Conservation (phyloP, 1,140 invertebrate genomes). For the Pectinophora gossypiella region DNA sequence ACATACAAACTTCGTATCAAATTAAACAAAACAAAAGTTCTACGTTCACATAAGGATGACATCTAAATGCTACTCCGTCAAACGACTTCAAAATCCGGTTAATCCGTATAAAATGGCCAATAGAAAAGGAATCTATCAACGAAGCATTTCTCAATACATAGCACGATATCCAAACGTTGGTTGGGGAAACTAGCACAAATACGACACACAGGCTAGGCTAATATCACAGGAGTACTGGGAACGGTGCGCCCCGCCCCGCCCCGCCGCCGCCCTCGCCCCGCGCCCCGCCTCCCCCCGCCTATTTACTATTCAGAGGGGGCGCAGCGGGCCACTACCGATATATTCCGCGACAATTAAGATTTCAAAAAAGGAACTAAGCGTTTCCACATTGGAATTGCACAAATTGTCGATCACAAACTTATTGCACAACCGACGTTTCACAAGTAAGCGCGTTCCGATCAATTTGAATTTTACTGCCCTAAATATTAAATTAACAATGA, state of each 20-base stretch:
- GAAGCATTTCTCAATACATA: constrained; percentile 58
- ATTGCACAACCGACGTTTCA: constrained; percentile 50
- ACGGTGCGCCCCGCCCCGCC: constrained; percentile 35
- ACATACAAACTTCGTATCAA: constrained; percentile 49
- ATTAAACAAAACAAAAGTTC: constrained; percentile 45
- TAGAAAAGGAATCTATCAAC: constrained; percentile 26
- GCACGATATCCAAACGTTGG: constrained; percentile 54
- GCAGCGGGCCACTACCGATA: constrained; percentile 58
- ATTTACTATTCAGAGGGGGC: constrained; percentile 68
- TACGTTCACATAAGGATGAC: constrained; percentile 38
- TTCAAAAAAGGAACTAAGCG: constrained; percentile 50
- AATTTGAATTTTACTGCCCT: constrained; percentile 10
- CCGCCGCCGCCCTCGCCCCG: constrained; percentile 11
- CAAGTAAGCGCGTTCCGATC: constrained; percentile 22
- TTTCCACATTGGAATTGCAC: constrained; percentile 40
- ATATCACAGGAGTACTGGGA: constrained; percentile 73
- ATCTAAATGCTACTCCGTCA: constrained; percentile 52
- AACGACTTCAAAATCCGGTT: constrained; percentile 55
- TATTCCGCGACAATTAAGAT: constrained; percentile 69
- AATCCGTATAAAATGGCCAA: constrained; percentile 64
- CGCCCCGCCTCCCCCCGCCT: constrained; percentile 31
- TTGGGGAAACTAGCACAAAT: constrained; percentile 69
- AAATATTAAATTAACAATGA: constrained; percentile 48
- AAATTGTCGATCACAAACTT: constrained; percentile 25
- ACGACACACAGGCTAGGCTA: constrained; percentile 72